Conservation (phyloP, 1,140 invertebrate species). For the Bemisia tabaci region DNA sequence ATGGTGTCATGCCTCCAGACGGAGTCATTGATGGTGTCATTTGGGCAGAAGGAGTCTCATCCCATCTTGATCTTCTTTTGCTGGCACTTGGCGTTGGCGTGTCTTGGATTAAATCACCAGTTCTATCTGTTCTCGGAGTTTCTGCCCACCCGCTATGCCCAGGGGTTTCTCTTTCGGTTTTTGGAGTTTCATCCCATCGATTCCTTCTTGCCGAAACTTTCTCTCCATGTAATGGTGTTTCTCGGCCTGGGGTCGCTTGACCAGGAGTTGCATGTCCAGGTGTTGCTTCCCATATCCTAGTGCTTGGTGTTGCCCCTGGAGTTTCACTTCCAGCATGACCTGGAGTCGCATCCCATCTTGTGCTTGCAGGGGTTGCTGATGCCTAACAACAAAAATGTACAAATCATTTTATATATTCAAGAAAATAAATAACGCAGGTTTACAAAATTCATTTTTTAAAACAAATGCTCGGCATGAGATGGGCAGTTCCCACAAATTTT, state of each 20-base stretch:
- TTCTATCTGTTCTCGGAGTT: slow-evolving; percentile 86
- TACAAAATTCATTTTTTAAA: too few relatives aligned
- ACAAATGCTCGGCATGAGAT: too few relatives aligned
- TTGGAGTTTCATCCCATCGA: slow-evolving; percentile 98
- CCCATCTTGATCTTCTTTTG: slow-evolving; percentile 89
- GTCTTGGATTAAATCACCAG: slow-evolving; percentile 69
- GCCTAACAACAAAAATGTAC: slow-evolving; percentile 8
- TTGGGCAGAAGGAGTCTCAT: slow-evolving; percentile 80
- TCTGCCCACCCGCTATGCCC: slow-evolving; percentile 95
- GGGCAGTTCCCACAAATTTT: too few relatives aligned
- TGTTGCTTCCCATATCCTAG: slow-evolving; percentile 90
- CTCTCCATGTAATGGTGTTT: slow-evolving; percentile 69
- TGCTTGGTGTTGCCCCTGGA: slow-evolving; percentile 79
- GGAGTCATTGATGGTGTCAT: slow-evolving; percentile 43
- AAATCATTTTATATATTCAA: too few relatives aligned
- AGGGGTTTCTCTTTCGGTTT: slow-evolving; percentile 91
- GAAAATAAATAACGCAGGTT: too few relatives aligned
- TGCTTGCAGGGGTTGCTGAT: slow-evolving; percentile 53
- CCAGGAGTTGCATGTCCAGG: slow-evolving; percentile 80
- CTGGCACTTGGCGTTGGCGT: slow-evolving; percentile 71
- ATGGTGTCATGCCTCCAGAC: slow-evolving; percentile 51
- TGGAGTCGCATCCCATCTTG: slow-evolving; percentile 96
- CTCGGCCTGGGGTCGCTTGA: slow-evolving; percentile 70
- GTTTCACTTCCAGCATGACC: slow-evolving; percentile 76
- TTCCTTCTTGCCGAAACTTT: slow-evolving; percentile 68